phyloP scores from a whole-genome alignment of 2,113 vertebrate genomes.

The Zosterops borbonicus region DNA sequence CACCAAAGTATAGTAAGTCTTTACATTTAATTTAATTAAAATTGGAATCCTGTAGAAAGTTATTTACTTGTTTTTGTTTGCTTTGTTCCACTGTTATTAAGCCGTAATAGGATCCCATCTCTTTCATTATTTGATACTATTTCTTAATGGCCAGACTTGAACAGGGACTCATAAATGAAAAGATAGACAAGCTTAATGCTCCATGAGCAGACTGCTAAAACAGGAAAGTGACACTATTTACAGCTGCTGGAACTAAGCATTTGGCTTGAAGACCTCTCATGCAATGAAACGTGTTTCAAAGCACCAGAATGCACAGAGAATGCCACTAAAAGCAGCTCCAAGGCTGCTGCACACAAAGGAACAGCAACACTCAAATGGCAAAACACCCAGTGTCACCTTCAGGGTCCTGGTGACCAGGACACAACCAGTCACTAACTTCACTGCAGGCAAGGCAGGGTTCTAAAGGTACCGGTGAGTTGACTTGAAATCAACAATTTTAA shows the following conservation, averaged over 20 bases:
- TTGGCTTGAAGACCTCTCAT: not conserved
- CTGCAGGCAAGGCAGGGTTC: not conserved
- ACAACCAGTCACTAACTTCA: not conserved
- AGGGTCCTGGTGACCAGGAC: not conserved
- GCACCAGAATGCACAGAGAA: not conserved
- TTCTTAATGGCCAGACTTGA: slow-evolving; percentile 15
- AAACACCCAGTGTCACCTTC: not conserved
- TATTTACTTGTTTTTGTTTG: not conserved
- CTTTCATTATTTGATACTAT: not conserved
- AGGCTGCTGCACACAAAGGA: not conserved
- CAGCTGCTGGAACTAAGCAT: slow-evolving; percentile 25
- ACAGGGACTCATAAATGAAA: slow-evolving; percentile 18
- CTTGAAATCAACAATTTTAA: not conserved
- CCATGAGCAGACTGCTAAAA: not conserved
- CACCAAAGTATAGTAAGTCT: not conserved
- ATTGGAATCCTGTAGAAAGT: not conserved
- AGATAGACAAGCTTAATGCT: slow-evolving; percentile 5
- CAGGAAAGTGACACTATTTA: slow-evolving; percentile 40
- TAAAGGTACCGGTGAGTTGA: not conserved
- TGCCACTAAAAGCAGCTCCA: not conserved
- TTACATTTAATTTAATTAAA: slow-evolving; percentile 2
- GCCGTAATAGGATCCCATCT: not conserved
- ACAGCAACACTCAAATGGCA: not conserved
- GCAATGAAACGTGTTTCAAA: not conserved
- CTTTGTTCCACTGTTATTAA: not conserved